Base-by-base conservation (phyloP, 1,140 invertebrate species). In the Cecropterus lyciades region DNA sequence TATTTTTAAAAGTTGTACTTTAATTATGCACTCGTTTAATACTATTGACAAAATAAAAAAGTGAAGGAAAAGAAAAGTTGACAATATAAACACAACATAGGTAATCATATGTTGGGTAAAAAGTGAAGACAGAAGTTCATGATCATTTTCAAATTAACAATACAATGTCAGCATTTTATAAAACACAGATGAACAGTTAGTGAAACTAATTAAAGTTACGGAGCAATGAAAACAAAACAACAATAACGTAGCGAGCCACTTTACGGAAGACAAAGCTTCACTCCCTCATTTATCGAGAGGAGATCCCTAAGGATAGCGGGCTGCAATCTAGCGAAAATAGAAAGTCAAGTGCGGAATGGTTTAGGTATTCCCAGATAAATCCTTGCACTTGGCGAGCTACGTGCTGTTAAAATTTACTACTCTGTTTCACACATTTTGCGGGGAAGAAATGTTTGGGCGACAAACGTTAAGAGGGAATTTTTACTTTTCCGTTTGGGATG, bases 241-340 rank as follows among this genome's bases (percentile, higher is more conserved):
- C 33, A 60, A 60, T 48, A 60, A 48, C 15, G 24, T 17, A 62
- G 57, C 57, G 40, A 62, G 46, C 11, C 57, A 49, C 45, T 48
- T 43, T 48, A 49, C 24, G 46, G 10, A 17, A 80, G 69, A 79
- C 75, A 82, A 79, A 76, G 72, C 56, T 57, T 73, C 75, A 69
- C 78, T 83, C 73, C 71, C 73, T 80, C 79, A 77, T 80, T 80
- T 82, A 82, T 85, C 77, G 71, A 67, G 33, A 65, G 27, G 57
- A 79, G 71, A 79, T 85, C 80, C 77, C 78, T 51, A 53, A 81
- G 79, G 80, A 84, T 81, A 77, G 56, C 72, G 65, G 51, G 46
- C 64, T 60, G 69, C 75, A 75, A 80, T 79, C 67, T 68, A 68
- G 66, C 65, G 78, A 77, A 85, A 82, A 85, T 85, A 84, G 81